Percentiles rank a stretch among this genome's conserved stretches.
phyloP scores from a whole-genome alignment of 2,888 invertebrate genomes.

The Mythimna albipuncta region DNA sequence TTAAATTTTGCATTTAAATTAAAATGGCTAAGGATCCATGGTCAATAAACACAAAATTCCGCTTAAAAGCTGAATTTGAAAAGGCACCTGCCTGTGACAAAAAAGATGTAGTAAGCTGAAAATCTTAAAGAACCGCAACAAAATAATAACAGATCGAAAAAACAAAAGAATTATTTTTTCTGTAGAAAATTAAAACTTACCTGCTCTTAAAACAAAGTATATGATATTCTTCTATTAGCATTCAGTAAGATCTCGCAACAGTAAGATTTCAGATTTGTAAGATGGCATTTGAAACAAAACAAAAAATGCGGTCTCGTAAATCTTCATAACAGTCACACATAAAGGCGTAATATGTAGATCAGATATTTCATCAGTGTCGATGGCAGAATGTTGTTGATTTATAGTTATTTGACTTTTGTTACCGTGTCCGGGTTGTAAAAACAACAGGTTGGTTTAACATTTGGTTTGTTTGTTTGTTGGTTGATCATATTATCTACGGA shows the following conservation, averaged over 20 bases:
- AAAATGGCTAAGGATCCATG: not conserved
- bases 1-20: constrained; percentile 10
- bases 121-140: not conserved
- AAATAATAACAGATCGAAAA: too few relatives aligned
- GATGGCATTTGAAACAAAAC: constrained; percentile 15
- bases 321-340: constrained; percentile 13
- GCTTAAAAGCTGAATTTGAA: not conserved
- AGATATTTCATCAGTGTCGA: constrained; percentile 10
- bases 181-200: not conserved
- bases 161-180: not conserved
- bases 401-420: constrained; percentile 10
- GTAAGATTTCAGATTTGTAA: constrained; percentile 10
- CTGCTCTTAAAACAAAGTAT: not conserved
- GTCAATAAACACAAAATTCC: not conserved
- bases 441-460: too few relatives aligned
- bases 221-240: not conserved
- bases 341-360: constrained; percentile 32
- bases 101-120: not conserved
- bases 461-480: too few relatives aligned
- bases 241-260: not conserved
- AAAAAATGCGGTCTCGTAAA: constrained; percentile 40
- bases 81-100: not conserved
- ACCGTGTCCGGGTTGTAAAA: constrained; percentile 30
- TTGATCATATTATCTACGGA: too few relatives aligned
- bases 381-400: constrained; percentile 22